Base-by-base conservation (phyloP, 2,888 invertebrate genomes). In the Oscheius sp. region DNA sequence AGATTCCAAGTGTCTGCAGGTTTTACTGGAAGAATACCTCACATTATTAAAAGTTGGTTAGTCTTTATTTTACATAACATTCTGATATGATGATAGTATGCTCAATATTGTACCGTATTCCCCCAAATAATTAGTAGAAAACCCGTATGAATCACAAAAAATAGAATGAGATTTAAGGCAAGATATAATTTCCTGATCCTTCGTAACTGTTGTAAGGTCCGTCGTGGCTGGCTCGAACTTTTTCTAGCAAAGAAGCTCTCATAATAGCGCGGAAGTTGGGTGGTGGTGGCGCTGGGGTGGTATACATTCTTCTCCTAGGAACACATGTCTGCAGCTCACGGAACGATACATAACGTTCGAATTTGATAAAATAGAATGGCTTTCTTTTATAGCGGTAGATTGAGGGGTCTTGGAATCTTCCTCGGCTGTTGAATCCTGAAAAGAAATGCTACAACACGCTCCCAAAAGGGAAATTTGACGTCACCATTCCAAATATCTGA, bases 361-460 rank as follows among this genome's bases (percentile, higher is more conserved):
- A 70, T 59, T 81, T 81, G 49, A 77, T 75, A 76, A 76, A 81
- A 29, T 72, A 63, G 52, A 79, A 79, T 18, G 79, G 77, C 52
- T 75, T 66, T 9, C 77, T 76, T 18, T 75, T 69, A 9, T 70
- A 21, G 13, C 55, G 18, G 53, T 75, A 75, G 5, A 78, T 76
- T 0, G 63, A 16, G 2, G 81, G 78, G 23, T 75, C 76, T 70
- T 79, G 78, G 27, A 77, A 80, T 16, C 76, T 64, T 16, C 80
- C 80, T 25, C 78, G 74, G 12, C 76, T 63, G 18, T 80, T 78
- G 56, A 80, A 80, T 18, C 79, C 79, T 79, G 68, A n/a, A 72
- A 74, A 55, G 21, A 49, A 49, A 21, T 5, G 13, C 2, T 5
- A 21, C 9, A 35, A 35, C 35, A 9, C 3, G 3, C 35, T 35